Evolutionary conservation across 2,113 vertebrate species (phyloP), one percentile per base, ranked within the genome.

Genomic region (Melanostigma gelatinosum): DNA sequence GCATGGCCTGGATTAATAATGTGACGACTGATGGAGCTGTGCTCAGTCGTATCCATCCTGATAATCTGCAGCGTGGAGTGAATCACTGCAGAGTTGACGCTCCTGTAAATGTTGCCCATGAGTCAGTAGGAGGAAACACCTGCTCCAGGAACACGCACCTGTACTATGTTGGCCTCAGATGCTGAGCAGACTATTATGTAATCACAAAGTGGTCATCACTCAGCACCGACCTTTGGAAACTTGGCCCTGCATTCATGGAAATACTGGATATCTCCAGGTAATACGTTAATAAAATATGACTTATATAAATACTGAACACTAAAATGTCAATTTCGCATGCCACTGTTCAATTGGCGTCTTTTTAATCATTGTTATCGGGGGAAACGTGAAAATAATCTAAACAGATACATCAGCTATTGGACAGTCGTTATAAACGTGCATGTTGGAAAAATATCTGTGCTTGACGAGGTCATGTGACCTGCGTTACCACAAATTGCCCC

Each of bases 81-180:
- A 90, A 72, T 89, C 87, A 85, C 73, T 64, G 84, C 79, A 69
- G 81, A 74, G 58, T 58, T 52, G 76, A 76, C 77, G 55, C 67
- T 20, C 77, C 73, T 57, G 68, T 82, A 84, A 90, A 85, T 54
- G 85, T 52, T 83, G 82, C 38, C 61, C 63, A 77, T 88, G 83
- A 90, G 67, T 92, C 87, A 87, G 89, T 91, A 72, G 88, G 86
- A 87, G 72, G 81, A 81, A 85, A 66, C 62, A 74, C 60, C 27
- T 55, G 52, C 69, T 77, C 29, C 50, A 72, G 42, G 13, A 50
- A 70, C 77, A 82, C 58, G 73, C 24, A 76, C 82, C 82, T 63
- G 84, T 71, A 87, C 10, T 24, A 69, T 52, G 48, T 12, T 44
- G 58, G 68, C 16, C n/a, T 46, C 44, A 65, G 52, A 77, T 36